These are phyloP conservation scores for Uloborus plumipes DNA, from an alignment of 2,888 invertebrate genomes.

Conservation along the genomic window DNA sequence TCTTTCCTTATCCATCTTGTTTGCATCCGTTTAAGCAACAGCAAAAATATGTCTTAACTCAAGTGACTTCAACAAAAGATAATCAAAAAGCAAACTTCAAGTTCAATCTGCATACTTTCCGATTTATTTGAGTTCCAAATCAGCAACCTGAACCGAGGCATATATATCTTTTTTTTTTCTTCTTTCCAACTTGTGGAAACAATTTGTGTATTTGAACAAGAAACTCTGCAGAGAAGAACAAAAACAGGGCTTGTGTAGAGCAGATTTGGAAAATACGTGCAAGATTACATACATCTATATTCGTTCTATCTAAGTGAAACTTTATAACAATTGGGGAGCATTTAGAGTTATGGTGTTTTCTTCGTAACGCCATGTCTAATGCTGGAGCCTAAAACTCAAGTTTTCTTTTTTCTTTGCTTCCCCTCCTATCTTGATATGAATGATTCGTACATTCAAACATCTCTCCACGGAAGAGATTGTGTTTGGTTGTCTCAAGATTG, in stretches of 20 bases:
- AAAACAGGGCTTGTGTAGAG: conserved; percentile 38
- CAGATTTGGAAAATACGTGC: conserved; percentile 44
- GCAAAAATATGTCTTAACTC: too few relatives aligned
- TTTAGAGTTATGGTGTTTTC: conserved; percentile 36
- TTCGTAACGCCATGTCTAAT: conserved; percentile 40
- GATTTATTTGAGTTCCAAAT: conserved; percentile 56
- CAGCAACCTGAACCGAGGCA: conserved; percentile 28
- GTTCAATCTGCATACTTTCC: conserved; percentile 53
- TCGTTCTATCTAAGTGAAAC: conserved; percentile 27
- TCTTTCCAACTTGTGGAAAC: conserved; percentile 23
- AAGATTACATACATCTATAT: conserved; percentile 8
- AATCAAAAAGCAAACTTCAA: background rate
- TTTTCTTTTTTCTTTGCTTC: background rate
- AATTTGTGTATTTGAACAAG: conserved; percentile 56
- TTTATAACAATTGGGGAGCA: conserved; percentile 51
- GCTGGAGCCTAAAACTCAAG: conserved; percentile 17
- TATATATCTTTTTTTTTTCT: conserved; percentile 1
- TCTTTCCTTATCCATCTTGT: too few relatives aligned
- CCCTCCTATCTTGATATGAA: background rate
- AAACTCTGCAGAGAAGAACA: conserved; percentile 1
- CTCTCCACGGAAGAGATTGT: conserved; percentile 2
- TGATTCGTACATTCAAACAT: conserved; percentile 25
- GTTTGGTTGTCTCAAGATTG: conserved; percentile 3
- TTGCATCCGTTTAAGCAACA: too few relatives aligned
- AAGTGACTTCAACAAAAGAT: too few relatives aligned